phyloP scores from a whole-genome alignment of 2,113 vertebrate species.

The Neoarius graeffei region DNA sequence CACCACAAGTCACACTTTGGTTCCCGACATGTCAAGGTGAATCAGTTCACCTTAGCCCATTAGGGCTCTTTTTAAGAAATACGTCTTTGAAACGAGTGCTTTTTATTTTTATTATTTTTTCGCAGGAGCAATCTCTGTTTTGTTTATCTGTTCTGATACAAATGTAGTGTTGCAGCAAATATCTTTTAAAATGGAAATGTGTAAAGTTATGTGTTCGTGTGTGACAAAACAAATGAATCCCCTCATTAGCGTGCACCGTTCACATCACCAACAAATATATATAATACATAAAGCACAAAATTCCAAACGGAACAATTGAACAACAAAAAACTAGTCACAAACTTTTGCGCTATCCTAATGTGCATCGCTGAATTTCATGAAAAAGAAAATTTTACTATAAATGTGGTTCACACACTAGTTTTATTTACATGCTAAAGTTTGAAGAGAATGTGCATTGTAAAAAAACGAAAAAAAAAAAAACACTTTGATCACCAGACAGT shows the following conservation, averaged over 20 bases:
- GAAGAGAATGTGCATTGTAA: not conserved
- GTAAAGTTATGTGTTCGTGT: not conserved
- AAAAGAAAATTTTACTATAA: not conserved
- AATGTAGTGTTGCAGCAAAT: not conserved
- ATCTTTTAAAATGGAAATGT: not conserved
- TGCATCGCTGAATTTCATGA: not conserved
- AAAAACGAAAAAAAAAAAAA: not conserved
- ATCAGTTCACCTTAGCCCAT: not conserved
- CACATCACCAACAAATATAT: not conserved
- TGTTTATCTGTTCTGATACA: not conserved
- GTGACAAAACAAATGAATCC: slow-evolving; percentile 4
- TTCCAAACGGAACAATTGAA: not conserved
- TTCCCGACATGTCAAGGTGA: not conserved
- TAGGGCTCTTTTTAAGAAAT: not conserved
- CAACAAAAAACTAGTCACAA: too few relatives aligned
- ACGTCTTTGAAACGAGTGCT: not conserved
- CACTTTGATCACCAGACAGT: not conserved
- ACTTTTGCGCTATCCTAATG: not conserved
- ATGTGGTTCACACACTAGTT: not conserved
- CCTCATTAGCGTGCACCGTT: slow-evolving; percentile 4
- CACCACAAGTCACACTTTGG: slow-evolving; percentile 8
- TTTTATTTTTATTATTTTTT: not conserved
- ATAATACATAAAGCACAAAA: slow-evolving; percentile 18
- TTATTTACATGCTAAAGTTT: not conserved
- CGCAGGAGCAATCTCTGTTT: not conserved